Conservation (phyloP, 2,113 vertebrate genomes). For the Laterallus jamaicensis region DNA sequence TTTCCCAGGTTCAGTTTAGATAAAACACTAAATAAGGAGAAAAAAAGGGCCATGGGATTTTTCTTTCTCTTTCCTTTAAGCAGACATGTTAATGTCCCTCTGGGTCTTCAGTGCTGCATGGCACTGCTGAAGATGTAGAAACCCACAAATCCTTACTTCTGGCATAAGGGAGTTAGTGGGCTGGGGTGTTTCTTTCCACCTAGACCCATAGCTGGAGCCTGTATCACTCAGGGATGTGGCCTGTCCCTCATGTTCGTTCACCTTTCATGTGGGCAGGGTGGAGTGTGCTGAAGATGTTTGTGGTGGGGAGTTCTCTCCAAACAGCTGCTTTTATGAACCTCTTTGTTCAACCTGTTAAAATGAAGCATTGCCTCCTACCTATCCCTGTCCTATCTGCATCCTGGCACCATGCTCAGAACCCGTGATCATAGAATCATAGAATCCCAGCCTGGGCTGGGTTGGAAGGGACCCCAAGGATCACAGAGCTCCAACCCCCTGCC, state of each 20-base stretch:
- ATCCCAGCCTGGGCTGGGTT: too few relatives aligned
- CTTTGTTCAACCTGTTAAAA: not conserved
- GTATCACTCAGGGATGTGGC: not conserved
- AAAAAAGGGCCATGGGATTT: not conserved
- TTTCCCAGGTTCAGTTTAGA: not conserved
- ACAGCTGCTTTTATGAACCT: not conserved
- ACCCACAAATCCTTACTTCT: not conserved
- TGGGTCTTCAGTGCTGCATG: not conserved
- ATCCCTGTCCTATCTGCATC: not conserved
- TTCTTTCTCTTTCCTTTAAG: not conserved
- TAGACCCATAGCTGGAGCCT: not conserved
- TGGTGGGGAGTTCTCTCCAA: not conserved
- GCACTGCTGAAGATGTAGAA: not conserved
- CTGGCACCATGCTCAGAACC: not conserved
- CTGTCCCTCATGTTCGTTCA: not conserved
- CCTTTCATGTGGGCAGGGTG: not conserved
- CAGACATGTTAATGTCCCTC: not conserved
- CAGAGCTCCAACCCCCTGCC: too few relatives aligned
- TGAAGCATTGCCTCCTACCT: not conserved
- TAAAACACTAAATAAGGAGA: not conserved
- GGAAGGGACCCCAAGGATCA: too few relatives aligned
- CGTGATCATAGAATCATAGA: too few relatives aligned
- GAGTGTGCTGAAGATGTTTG: not conserved
- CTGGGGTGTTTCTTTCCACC: not conserved
- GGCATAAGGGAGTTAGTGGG: not conserved